A percentile compares a stretch with the other conserved stretches of the same genome.
phyloP scores from a whole-genome alignment of 2,797 vertebrate species.

The Coilia nasus region DNA sequence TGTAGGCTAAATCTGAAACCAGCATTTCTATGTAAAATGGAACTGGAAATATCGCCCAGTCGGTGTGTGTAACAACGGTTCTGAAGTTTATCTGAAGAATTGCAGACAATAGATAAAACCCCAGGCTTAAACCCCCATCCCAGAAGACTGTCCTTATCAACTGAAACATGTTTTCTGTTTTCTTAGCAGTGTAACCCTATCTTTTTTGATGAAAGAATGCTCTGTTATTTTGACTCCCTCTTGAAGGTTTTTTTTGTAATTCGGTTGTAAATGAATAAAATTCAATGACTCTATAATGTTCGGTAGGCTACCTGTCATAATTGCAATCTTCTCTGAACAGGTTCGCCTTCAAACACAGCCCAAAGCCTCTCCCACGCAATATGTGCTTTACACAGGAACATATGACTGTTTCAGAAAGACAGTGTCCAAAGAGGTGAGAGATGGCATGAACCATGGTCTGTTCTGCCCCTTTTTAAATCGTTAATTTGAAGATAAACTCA shows the following conservation, averaged over 20 bases:
- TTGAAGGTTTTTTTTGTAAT: not conserved
- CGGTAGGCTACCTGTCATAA: not conserved
- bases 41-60: not conserved
- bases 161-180: slow-evolving; percentile 23
- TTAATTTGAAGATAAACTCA: no score
- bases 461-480: no score
- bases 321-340: slow-evolving; percentile 54
- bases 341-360: slow-evolving; percentile 79
- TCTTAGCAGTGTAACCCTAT: not conserved
- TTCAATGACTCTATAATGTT: not conserved
- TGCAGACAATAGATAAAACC: slow-evolving; percentile 30
- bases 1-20: no score
- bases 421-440: slow-evolving; percentile 72
- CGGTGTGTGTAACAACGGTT: not conserved
- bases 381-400: slow-evolving; percentile 69
- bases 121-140: not conserved
- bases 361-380: slow-evolving; percentile 57
- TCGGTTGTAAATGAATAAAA: not conserved
- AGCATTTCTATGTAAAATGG: not conserved
- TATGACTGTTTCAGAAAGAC: slow-evolving; percentile 79
- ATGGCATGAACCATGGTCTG: slow-evolving; percentile 15
- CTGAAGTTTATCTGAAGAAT: slow-evolving; percentile 28
- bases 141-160: slow-evolving; percentile 34
- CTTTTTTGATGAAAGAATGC: not conserved
- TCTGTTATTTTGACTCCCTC: no score